A percentile compares a stretch with the other conserved stretches of the same genome.
Evolutionary conservation across 2,888 invertebrate genomes (phyloP).

Genomic region (Volucella zonaria): DNA sequence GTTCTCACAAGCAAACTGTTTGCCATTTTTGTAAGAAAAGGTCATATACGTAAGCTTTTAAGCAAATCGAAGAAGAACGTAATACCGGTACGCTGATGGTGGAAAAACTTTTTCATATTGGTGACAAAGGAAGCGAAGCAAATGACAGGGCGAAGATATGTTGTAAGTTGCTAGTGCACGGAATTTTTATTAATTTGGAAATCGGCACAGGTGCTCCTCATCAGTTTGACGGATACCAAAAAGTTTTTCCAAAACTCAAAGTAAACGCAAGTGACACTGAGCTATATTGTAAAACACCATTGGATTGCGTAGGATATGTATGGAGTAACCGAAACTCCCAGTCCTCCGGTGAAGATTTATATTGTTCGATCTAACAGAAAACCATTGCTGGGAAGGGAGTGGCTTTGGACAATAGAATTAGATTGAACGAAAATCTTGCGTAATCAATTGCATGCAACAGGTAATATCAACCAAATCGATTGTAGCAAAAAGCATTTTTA

Average conservation of each 20-base stretch:
- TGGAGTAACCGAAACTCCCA: conserved; percentile 10
- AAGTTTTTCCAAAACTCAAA: conserved; percentile 44
- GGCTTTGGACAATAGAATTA: conserved; percentile 43
- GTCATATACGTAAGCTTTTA: conserved; percentile 44
- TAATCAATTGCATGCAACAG: conserved; percentile 52
- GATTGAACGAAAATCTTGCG: conserved; percentile 54
- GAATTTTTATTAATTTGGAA: conserved; percentile 53
- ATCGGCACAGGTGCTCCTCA: conserved; percentile 57
- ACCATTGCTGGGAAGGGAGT: conserved; percentile 62
- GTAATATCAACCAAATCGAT: conserved; percentile 28
- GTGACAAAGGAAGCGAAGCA: conserved; percentile 6
- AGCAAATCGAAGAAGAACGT: conserved; percentile 32
- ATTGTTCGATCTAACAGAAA: conserved; percentile 55
- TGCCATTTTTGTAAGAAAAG: conserved; percentile 45
- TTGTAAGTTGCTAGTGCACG: conserved; percentile 35
- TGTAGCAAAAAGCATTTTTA: conserved; percentile 75
- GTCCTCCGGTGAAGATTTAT: conserved; percentile 45
- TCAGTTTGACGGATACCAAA: conserved; percentile 52
- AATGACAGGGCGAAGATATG: conserved; percentile 37
- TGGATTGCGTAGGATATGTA: conserved; percentile 51
- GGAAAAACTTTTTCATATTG: conserved; percentile 42
- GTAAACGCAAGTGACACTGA: conserved; percentile 43
- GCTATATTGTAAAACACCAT: conserved; percentile 51
- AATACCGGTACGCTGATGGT: conserved; percentile 32
- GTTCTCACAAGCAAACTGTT: conserved; percentile 39